Conservation (phyloP, 2,113 vertebrate genomes). For the Ammodramus savannarum region DNA sequence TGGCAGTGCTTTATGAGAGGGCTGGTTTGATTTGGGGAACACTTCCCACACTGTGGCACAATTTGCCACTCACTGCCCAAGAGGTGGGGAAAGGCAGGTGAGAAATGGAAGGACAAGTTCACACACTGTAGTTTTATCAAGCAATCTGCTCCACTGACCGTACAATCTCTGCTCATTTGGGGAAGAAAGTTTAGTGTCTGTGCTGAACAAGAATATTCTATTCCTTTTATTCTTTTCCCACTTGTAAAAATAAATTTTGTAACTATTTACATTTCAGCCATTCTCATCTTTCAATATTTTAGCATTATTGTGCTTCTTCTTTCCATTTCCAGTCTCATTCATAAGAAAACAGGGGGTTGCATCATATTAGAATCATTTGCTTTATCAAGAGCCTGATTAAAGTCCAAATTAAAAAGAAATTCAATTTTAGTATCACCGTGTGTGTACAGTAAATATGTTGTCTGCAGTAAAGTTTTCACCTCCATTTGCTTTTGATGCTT, state of each 20-base stretch:
- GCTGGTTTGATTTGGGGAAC: not conserved
- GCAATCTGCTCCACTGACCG: no score
- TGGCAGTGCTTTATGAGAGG: not conserved
- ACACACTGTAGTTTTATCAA: not conserved
- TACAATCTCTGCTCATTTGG: not conserved
- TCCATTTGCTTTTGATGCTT: constrained; percentile 57
- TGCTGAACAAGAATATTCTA: not conserved
- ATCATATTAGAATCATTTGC: not conserved
- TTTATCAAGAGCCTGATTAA: not conserved
- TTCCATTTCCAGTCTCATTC: not conserved
- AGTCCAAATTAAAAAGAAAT: not conserved
- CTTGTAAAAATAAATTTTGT: not conserved
- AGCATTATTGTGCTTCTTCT: not conserved
- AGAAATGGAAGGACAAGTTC: not conserved
- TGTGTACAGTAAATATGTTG: not conserved
- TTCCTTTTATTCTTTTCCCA: not conserved
- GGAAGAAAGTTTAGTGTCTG: not conserved
- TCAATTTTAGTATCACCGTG: not conserved
- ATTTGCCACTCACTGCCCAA: rapidly evolving
- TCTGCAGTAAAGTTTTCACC: constrained; percentile 44
- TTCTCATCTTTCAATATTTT: not conserved
- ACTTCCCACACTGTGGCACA: rapidly evolving
- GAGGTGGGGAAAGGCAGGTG: not conserved
- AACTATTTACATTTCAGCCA: not conserved
- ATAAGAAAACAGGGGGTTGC: not conserved